Base-by-base conservation (phyloP, 2,113 vertebrate species). In the Sylvia atricapilla region DNA sequence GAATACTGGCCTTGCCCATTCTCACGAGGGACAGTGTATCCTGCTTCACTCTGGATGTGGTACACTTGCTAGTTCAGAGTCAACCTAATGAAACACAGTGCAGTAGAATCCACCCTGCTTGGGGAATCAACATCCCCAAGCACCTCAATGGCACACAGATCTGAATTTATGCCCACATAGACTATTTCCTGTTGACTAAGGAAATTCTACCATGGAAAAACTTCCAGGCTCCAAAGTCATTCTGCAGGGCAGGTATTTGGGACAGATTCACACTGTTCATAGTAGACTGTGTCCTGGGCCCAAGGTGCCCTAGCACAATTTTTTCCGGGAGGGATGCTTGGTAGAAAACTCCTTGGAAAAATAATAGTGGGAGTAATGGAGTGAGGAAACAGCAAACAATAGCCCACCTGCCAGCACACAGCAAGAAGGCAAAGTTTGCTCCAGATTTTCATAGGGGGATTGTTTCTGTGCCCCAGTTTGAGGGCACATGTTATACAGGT, bases 371-470 rank as follows among this genome's bases (percentile, higher is more conserved):
- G 41, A 66, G 37, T 8, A 44, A 50, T 6, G 7, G 44, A n/a
- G 7, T 85, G 39, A 76, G 27, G 44, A 50, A 67, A 17, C 22
- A 69, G 4, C 7, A 12, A 46, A 30, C 15, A 44, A 3, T 10
- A 58, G 15, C 7, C 13, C 8, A 67, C 41, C 52, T 86, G n/a
- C 33, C 22, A 87, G 44, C 20, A 37, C 47, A 62, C 27, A 79
- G 46, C 27, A 94, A 83, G n/a, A 24, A 44, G 30, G 25, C 30
- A 90, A 89, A 82, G 6, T 67, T 35, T 53, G 24, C 9, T 52
- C 27, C 37, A 63, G 44, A 31, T 15, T n/a, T 58, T 58, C 0
- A 0, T 8, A 41, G 23, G 6, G 23, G 21, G 11, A 25, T 35
- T 49, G 35, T 13, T 43, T 68, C n/a, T 4, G 0, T 69, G 47